Percentiles rank a stretch among this genome's conserved stretches.
phyloP scores from a whole-genome alignment of 53 echinoderm and acorn worm species.

The Luidia sarsii region DNA sequence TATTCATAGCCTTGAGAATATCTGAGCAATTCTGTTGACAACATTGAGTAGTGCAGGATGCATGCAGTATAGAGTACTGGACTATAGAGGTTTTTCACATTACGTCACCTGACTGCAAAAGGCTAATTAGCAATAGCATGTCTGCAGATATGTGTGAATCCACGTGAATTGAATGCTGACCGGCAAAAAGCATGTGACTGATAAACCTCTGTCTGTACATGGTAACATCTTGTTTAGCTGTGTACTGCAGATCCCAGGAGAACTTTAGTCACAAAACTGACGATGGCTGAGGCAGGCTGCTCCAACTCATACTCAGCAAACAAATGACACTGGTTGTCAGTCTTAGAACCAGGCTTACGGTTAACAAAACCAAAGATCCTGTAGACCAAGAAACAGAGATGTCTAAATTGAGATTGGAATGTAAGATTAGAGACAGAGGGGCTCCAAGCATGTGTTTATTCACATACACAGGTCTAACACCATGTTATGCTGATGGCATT shows the following conservation, averaged over 20 bases:
- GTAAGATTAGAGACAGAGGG: no score
- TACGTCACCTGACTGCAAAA: not conserved
- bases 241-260: slow-evolving; percentile 63
- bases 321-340: slow-evolving; percentile 92
- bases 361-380: slow-evolving; percentile 88
- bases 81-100: not conserved
- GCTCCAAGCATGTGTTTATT: no score
- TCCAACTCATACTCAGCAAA: slow-evolving; percentile 96
- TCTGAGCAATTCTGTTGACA: no score
- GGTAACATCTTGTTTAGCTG: not conserved
- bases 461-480: no score
- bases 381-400: no score
- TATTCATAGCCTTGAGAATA: no score
- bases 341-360: slow-evolving; percentile 89
- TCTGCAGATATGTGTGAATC: not conserved
- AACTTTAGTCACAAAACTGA: slow-evolving; percentile 96
- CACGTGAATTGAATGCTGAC: no score
- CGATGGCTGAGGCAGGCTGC: slow-evolving; percentile 96
- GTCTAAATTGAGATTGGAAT: no score
- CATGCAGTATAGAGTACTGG: no score
- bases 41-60: not conserved
- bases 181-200: no score
- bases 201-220: no score
- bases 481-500: no score
- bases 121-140: not conserved